Evolutionary conservation across 2,797 vertebrate species (phyloP), one percentile per base, ranked within the genome.

Genomic region (Microchirus variegatus): DNA sequence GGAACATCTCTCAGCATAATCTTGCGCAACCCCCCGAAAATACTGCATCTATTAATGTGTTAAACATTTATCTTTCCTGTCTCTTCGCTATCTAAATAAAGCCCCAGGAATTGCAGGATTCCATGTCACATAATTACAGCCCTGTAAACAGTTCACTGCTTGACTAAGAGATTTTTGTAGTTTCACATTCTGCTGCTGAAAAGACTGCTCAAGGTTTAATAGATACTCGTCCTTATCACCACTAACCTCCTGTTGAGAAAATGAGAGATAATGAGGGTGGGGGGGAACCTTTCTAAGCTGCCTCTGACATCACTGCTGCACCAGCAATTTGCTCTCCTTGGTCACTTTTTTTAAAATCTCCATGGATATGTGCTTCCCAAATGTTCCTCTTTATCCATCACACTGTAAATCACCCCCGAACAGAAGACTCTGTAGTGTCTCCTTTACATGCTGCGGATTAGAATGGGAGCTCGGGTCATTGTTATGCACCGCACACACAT

Each of bases 221-320:
- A 62, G 55, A 73, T 61, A 17, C 18, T 43, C 37, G 10, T 73
- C 37, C 31, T 77, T 69, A 81, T 78, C 63, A 53, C 41, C 14
- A 0, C 18, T 38, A 53, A 63, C 71, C 71, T 77, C 73, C 76
- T 71, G 70, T 54, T 63, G 68, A 69, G 73, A 76, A 53, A 73
- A 76, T 66, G 52, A 66, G 50, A 45, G 58, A 73, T 62, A 67
- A 70, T 62, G 46, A 70, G 5, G 17, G n/a, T 56, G 66, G 73
- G 60, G 67, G 73, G 45, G 59, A 80, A 80, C 73, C 85, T 87
- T 69, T 72, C 58, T 56, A 53, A 69, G 77, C 75, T 41, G 43
- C 44, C 58, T 52, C 53, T 87, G 86, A 83, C 53, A 37, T 86
- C 81, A 71, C 67, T 72, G 63, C 63, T 53, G 81, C 80, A 69